These are phyloP conservation scores for Agrotis puta DNA, from an alignment of 2,888 invertebrate species.

Conservation along the genomic window DNA sequence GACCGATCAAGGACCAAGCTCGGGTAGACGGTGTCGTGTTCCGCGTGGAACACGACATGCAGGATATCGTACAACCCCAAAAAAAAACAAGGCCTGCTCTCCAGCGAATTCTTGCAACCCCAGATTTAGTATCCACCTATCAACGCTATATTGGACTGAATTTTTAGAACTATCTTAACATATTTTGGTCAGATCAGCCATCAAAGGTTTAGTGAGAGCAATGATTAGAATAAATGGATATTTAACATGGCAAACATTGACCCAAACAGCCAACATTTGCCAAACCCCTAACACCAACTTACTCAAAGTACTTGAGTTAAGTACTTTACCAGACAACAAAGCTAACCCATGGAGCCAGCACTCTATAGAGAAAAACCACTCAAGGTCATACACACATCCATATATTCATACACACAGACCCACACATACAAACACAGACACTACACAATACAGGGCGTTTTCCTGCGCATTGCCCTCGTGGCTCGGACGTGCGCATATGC, in stretches of 20 bases:
- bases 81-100: no score
- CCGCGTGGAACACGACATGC: no score
- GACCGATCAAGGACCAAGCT: no score
- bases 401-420: slow-evolving; percentile 7
- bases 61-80: no score
- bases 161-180: neutral
- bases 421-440: slow-evolving; percentile 8
- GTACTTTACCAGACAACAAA: slow-evolving; percentile 20
- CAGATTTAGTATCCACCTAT: no score
- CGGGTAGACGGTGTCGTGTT: no score
- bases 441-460: slow-evolving; percentile 45
- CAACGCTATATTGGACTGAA: neutral
- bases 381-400: slow-evolving; percentile 32
- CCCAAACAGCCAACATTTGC: neutral
- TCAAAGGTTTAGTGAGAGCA: no score
- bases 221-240: no score
- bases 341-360: neutral
- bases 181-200: no score
- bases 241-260: neutral
- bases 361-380: slow-evolving; percentile 7
- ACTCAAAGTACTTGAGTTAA: slow-evolving; percentile 16
- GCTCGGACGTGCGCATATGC: slow-evolving; percentile 39
- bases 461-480: slow-evolving; percentile 63
- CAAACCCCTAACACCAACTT: neutral
- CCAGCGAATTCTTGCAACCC: neutral